Base-by-base conservation (phyloP, 2,797 vertebrate genomes). In the Lagodon rhomboides region DNA sequence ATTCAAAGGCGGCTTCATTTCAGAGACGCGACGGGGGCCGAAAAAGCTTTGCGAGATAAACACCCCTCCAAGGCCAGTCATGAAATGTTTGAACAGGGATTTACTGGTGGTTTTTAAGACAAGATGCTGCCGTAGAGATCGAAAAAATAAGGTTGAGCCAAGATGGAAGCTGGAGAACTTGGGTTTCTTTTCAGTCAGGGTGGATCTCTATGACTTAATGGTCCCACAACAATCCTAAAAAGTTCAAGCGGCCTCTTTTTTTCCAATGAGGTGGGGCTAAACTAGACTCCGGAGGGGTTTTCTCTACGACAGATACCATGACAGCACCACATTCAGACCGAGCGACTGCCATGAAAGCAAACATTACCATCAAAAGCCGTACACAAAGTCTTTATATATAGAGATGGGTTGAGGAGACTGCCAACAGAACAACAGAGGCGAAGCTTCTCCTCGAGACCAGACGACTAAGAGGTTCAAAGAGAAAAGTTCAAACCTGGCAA, bases 21-120 rank as follows among this genome's bases (percentile, higher is more conserved):
- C 56, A 76, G 62, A 56, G 61, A 55, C 49, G 12, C 18, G 62
- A 68, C 11, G 30, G 27, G 30, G 30, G 5, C n/a, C 30, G 27
- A 63, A 59, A 65, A 69, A 46, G 68, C 34, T 8, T n/a, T n/a
- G n/a, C n/a, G 34, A 67, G 63, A 54, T 18, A 25, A 46, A 66
- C 16, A 44, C 3, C 44, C 47, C 25, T 66, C 51, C 12, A 55
- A 82, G 41, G 17, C 25, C 55, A 53, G 41, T 41, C 3, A 18
- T 47, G 71, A 68, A 25, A 64, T 67, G 27, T 70, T 63, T 84
- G 49, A 55, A 64, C 16, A 53, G 50, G 22, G 73, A 60, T 60
- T 60, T 27, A 54, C 7, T 16, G 41, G 22, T 47, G 61, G 22
- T 73, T 9, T 9, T 74, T 54, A 73, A 64, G 5, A 34, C 25